Evolutionary conservation across 2,797 vertebrate species (phyloP).

Genomic region (Dromococcyx pavoninus): DNA sequence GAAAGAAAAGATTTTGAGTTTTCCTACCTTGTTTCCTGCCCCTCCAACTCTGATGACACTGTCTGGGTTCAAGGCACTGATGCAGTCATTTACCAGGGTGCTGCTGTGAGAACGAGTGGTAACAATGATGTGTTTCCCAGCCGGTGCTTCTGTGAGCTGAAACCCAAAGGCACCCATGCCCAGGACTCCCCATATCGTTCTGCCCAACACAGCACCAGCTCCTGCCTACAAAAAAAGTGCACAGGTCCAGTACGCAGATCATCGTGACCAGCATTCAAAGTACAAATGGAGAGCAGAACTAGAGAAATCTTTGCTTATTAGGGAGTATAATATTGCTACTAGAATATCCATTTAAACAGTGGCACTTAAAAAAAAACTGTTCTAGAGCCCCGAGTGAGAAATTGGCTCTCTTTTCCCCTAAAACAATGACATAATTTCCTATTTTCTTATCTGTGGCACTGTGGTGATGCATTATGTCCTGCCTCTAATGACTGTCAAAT

Average conservation of each 20-base stretch:
- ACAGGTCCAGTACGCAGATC: too few species aligned
- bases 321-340: neutral
- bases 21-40: slow-evolving; percentile 94
- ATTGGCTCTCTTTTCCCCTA: neutral
- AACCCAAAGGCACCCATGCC: slow-evolving; percentile 94
- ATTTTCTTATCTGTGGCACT: neutral
- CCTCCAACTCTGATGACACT: slow-evolving; percentile 90
- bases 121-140: slow-evolving; percentile 85
- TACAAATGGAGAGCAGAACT: neutral
- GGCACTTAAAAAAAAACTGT: neutral
- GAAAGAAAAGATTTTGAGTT: neutral
- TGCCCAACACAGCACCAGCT: slow-evolving; percentile 80
- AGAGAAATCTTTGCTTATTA: neutral
- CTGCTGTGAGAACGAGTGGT: slow-evolving; percentile 95
- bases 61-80: slow-evolving; percentile 90
- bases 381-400: neutral
- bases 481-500: neutral
- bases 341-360: neutral
- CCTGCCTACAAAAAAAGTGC: slow-evolving; percentile 78
- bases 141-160: slow-evolving; percentile 86
- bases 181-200: slow-evolving; percentile 94
- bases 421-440: neutral
- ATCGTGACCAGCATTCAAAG: neutral
- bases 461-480: neutral
- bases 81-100: slow-evolving; percentile 87